A percentile compares a stretch with the other conserved stretches of the same genome.
phyloP scores from a whole-genome alignment of 1,140 invertebrate genomes.

The Nixonia krombeini region DNA sequence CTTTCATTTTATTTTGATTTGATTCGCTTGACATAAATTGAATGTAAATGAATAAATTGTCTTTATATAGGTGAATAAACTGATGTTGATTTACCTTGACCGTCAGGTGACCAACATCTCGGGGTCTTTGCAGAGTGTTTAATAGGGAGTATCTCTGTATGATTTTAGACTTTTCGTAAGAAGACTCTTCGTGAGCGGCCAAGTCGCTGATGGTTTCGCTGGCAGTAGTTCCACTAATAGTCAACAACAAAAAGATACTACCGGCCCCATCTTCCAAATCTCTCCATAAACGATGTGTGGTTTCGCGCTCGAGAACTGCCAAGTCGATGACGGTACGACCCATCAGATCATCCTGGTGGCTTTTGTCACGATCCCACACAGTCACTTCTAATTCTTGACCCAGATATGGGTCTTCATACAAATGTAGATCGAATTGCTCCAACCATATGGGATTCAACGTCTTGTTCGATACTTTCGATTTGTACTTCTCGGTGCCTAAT shows the following conservation, averaged over 20 bases:
- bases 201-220: constrained; percentile 93
- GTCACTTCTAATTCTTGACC: constrained; percentile 90
- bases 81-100: constrained; percentile 78
- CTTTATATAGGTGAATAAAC: too few relatives aligned
- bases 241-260: constrained; percentile 89
- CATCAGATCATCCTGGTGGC: constrained; percentile 89
- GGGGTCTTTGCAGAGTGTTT: constrained; percentile 81
- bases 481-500: constrained; percentile 97
- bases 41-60: too few relatives aligned
- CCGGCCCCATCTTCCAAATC: constrained; percentile 92
- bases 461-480: constrained; percentile 92
- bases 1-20: too few relatives aligned
- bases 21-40: too few relatives aligned
- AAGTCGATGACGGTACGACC: constrained; percentile 91
- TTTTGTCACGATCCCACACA: constrained; percentile 90
- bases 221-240: constrained; percentile 94
- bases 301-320: constrained; percentile 87
- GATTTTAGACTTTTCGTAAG: constrained; percentile 77
- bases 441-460: constrained; percentile 91
- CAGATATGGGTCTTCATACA: constrained; percentile 89
- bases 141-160: constrained; percentile 80
- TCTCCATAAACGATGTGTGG: constrained; percentile 90
- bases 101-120: constrained; percentile 90
- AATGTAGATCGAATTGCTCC: constrained; percentile 97
- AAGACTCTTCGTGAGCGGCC: constrained; percentile 85